phyloP scores from a whole-genome alignment of 2,113 vertebrate species.

The Taurulus bubalis region DNA sequence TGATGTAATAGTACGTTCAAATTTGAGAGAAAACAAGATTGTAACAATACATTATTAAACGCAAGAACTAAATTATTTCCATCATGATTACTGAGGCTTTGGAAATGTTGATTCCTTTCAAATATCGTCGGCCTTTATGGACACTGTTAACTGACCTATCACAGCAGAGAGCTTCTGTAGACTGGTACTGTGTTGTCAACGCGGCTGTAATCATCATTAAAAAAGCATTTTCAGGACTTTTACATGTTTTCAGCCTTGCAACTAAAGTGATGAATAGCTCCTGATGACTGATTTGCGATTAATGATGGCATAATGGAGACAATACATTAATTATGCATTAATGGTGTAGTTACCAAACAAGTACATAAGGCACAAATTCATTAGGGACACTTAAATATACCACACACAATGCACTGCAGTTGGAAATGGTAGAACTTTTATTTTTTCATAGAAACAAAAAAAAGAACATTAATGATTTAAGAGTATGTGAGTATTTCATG shows the following conservation, averaged over 20 bases:
- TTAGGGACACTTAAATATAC: neutral
- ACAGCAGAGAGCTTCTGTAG: neutral
- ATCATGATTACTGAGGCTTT: neutral
- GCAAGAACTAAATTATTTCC: neutral
- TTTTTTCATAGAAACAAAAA: neutral
- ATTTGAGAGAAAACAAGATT: neutral
- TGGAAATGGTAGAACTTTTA: neutral
- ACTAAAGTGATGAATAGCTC: conserved; percentile 19
- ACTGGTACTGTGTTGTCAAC: neutral
- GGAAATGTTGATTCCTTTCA: neutral
- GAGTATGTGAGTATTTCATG: neutral
- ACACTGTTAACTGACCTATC: neutral
- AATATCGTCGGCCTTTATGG: neutral
- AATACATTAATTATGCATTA: conserved; percentile 19
- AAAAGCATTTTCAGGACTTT: conserved; percentile 31
- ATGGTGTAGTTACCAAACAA: conserved; percentile 6
- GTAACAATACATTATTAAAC: neutral
- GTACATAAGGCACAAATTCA: neutral
- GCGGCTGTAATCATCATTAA: conserved; percentile 18
- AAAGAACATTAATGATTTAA: neutral
- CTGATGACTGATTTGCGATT: conserved; percentile 9
- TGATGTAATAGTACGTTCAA: neutral
- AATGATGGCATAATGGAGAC: conserved; percentile 31
- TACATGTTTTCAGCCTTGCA: conserved; percentile 20
- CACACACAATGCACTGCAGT: neutral